Percentiles rank a stretch among this genome's conserved stretches.
Conservation (phyloP, 2,113 vertebrate species). For the Zapornia atra region DNA sequence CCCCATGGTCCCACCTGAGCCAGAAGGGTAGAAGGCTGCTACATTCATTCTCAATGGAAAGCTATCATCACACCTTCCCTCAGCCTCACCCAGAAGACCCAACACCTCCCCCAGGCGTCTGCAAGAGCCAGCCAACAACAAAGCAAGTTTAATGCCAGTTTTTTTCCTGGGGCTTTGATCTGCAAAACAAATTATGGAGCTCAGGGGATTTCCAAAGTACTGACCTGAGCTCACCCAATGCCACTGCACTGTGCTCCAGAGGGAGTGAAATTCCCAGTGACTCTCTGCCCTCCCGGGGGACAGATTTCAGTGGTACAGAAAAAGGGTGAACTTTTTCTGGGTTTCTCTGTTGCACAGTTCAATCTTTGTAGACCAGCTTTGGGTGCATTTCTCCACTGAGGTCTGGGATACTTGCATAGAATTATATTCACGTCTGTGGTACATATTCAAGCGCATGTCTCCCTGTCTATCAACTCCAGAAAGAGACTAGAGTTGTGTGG, state of each 20-base stretch:
- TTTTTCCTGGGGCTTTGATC: neutral
- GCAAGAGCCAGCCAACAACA: neutral
- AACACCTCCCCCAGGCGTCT: neutral
- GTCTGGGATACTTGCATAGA: neutral
- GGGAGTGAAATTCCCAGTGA: neutral
- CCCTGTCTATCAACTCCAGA: neutral
- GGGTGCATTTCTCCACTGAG: neutral
- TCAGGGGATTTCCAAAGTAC: neutral
- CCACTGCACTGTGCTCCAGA: fast-evolving
- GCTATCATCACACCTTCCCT: neutral
- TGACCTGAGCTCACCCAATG: fast-evolving
- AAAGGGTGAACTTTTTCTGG: neutral
- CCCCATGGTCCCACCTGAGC: neutral
- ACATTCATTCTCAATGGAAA: neutral
- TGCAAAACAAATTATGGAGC: neutral
- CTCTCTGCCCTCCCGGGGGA: no score
- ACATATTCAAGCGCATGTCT: neutral
- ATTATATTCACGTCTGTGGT: fast-evolving
- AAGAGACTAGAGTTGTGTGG: neutral
- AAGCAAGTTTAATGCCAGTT: fast-evolving
- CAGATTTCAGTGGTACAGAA: neutral
- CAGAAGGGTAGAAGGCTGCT: neutral
- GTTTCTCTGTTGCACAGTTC: neutral
- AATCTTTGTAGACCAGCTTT: neutral
- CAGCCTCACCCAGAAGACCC: neutral